phyloP scores from a whole-genome alignment of 2,113 vertebrate species.

The Calypte anna region DNA sequence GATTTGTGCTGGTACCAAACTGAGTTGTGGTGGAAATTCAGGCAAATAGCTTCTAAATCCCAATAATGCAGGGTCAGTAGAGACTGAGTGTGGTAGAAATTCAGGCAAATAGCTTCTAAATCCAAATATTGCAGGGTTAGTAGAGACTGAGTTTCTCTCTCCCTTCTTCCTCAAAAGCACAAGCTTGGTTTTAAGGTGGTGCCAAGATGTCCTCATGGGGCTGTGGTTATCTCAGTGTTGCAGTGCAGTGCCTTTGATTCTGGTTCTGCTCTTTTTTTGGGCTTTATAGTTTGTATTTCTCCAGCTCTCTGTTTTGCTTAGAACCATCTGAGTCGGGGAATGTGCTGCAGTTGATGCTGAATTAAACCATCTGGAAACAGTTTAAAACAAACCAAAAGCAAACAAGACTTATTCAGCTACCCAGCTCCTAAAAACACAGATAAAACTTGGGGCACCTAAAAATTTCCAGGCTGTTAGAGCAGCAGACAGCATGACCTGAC shows the following conservation, averaged over 20 bases:
- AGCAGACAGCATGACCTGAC: not conserved
- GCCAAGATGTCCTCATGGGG: not conserved
- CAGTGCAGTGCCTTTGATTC: not conserved
- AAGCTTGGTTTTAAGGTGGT: not conserved
- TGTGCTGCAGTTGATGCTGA: not conserved
- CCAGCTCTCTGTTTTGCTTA: not conserved
- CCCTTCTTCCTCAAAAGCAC: not conserved
- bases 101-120: not conserved
- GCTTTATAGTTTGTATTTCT: not conserved
- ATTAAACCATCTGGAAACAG: not conserved
- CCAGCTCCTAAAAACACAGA: not conserved
- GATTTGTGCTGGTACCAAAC: not conserved
- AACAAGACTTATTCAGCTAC: not conserved
- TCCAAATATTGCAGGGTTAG: not conserved
- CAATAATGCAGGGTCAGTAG: not conserved
- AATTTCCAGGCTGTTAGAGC: not conserved
- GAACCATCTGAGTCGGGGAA: not conserved
- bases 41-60: not conserved
- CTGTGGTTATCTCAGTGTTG: not conserved
- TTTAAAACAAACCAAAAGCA: not conserved
- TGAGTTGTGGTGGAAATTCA: not conserved
- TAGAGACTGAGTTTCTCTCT: not conserved
- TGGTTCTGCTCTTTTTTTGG: not conserved
- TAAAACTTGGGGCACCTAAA: not conserved
- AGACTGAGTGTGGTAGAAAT: not conserved